Evolutionary conservation across 2,113 vertebrate species (phyloP), one percentile per base, ranked within the genome.

Genomic region (Hyla sarda): DNA sequence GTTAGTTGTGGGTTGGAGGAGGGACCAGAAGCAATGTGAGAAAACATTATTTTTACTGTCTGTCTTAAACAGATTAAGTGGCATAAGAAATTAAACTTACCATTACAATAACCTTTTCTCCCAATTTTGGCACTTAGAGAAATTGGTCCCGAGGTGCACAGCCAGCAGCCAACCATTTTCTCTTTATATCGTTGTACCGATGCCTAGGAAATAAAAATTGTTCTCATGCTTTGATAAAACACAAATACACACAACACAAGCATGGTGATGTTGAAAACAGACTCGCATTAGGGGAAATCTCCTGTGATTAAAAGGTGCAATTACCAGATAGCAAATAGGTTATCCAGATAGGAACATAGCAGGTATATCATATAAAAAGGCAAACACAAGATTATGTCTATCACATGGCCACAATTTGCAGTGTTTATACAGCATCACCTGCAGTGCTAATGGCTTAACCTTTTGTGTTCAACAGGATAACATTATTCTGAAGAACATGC

Each of bases 91-190:
- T 69, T 30, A 30, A 16, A 88, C 93, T 94, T 93, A 96, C 96
- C 96, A 41, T 95, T 96, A 88, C 95, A 96, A 89, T 96, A 97
- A 23, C 95, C 96, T 80, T 93, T 95, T 89, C 95, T 94, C 75
- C 95, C 94, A 77, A 96, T 96, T 91, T 93, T 95, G 93, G 94
- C 96, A 89, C 93, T 95, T 91, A 97, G 90, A 21, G 94, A 96
- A 77, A 96, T 92, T 16, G 95, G 95, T 37, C 96, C 95, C 21
- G 95, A 96, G 4, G 95, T 93, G 90, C 96, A 95, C 90, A 95
- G 87, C 95, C 94, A 97, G 88, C 94, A 95, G 82, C 95, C 94
- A 78, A 97, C 92, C 92, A 95, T 96, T 90, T 95, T 95, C 90
- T 96, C 95, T 88, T 92, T 94, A 52, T 91, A 95, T 92, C 90